Percentiles rank a stretch among this genome's conserved stretches.
Evolutionary conservation across 2,888 invertebrate genomes (phyloP).

Genomic region (Trichogramma dendrolimi): DNA sequence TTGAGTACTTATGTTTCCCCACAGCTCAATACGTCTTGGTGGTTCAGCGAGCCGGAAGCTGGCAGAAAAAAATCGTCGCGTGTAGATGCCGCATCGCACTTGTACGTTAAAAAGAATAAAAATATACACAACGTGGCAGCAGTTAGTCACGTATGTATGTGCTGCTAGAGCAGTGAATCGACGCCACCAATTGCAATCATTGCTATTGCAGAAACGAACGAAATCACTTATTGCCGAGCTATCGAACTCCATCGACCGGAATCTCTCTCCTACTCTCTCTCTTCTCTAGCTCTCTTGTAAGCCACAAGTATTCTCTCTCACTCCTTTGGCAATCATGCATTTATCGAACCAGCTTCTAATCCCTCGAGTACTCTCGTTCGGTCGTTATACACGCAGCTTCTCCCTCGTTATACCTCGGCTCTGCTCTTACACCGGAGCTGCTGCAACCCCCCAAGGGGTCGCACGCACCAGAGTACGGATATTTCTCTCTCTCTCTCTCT

Average conservation of each 20-base stretch:
- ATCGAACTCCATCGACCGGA: background rate
- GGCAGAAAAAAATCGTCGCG: too few relatives aligned
- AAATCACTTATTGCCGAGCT: background rate
- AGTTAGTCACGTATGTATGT: too few relatives aligned
- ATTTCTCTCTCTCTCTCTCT: slow-evolving; percentile 9
- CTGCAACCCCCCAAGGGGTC: too few relatives aligned
- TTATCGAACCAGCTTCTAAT: slow-evolving; percentile 43
- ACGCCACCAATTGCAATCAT: slow-evolving; percentile 18
- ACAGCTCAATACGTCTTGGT: too few relatives aligned
- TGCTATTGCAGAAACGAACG: background rate
- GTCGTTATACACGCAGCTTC: slow-evolving; percentile 12
- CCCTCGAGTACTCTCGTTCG: slow-evolving; percentile 43
- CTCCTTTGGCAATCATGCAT: slow-evolving; percentile 47
- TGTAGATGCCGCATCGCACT: too few relatives aligned
- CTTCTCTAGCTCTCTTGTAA: slow-evolving; percentile 10
- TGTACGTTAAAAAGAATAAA: too few relatives aligned
- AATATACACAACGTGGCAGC: too few relatives aligned
- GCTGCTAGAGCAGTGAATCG: background rate
- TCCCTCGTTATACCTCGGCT: too few relatives aligned
- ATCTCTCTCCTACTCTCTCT: slow-evolving; percentile 16
- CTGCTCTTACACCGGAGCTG: too few relatives aligned
- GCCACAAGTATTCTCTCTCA: slow-evolving; percentile 42
- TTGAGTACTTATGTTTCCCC: too few relatives aligned
- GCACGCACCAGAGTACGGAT: too few relatives aligned
- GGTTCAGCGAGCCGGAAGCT: too few relatives aligned